Evolutionary conservation across 2,797 vertebrate genomes (phyloP).

Genomic region (Nyctibius grandis): DNA sequence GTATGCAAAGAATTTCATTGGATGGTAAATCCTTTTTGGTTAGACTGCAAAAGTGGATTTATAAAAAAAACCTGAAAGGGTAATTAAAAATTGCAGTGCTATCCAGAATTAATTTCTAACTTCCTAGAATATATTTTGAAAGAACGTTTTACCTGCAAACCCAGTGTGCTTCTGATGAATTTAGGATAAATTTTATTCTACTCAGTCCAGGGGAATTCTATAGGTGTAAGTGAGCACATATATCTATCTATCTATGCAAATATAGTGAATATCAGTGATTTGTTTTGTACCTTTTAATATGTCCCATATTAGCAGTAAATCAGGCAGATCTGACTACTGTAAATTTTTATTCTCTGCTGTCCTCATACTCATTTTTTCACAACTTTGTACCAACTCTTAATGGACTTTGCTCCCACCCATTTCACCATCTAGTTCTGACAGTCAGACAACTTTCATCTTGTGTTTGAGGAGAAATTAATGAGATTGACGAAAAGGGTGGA

Average conservation of each 20-base stretch:
- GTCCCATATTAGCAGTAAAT: neutral
- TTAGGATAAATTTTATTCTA: neutral
- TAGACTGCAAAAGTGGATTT: neutral
- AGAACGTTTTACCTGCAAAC: neutral
- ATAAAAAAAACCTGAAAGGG: neutral
- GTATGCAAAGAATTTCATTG: neutral
- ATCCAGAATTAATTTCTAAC: neutral
- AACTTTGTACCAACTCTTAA: neutral
- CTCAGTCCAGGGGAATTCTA: neutral
- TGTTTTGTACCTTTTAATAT: neutral
- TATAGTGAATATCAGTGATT: neutral
- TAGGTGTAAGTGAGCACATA: neutral
- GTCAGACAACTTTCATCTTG: neutral
- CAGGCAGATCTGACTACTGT: neutral
- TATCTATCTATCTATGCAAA: too few species aligned
- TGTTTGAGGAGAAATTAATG: neutral
- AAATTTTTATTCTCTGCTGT: neutral
- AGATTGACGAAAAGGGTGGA: neutral
- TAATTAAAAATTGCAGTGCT: neutral
- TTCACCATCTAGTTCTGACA: neutral
- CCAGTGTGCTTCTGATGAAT: neutral
- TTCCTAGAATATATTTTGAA: neutral
- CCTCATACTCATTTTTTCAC: neutral
- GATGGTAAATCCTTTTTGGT: neutral
- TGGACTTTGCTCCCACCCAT: neutral